Percentiles rank a stretch among this genome's conserved stretches.
phyloP scores from a whole-genome alignment of 1,140 invertebrate species.

The Andricus grossulariae region DNA sequence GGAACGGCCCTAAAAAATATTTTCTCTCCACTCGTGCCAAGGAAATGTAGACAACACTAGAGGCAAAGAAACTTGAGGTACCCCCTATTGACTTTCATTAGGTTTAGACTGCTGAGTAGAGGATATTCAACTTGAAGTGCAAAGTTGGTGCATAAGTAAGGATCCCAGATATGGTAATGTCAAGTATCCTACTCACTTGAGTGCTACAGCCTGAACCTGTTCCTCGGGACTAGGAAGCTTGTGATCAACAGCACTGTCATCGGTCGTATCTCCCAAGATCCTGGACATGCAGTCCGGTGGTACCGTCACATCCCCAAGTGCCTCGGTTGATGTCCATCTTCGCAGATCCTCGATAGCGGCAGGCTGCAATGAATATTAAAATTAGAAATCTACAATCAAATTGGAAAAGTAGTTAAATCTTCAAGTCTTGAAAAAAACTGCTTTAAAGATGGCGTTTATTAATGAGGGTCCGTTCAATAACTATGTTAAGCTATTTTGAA shows the following conservation, averaged over 20 bases:
- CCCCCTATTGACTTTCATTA: slow-evolving; percentile 19
- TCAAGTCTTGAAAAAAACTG: too few species aligned
- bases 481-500: too few species aligned
- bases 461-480: too few species aligned
- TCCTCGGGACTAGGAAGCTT: slow-evolving; percentile 89
- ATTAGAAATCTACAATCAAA: background rate
- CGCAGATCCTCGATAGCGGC: slow-evolving; percentile 86
- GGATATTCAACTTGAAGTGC: slow-evolving; percentile 18
- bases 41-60: slow-evolving; percentile 5
- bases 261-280: slow-evolving; percentile 74
- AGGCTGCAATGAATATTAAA: slow-evolving; percentile 78
- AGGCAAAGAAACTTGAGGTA: slow-evolving; percentile 6
- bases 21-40: background rate
- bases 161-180: slow-evolving; percentile 32
- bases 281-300: slow-evolving; percentile 83
- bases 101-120: background rate
- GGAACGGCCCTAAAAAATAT: background rate
- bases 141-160: slow-evolving; percentile 25
- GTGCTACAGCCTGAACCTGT: slow-evolving; percentile 85
- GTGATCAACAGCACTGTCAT: slow-evolving; percentile 86
- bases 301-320: slow-evolving; percentile 87
- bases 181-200: slow-evolving; percentile 80
- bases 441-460: background rate
- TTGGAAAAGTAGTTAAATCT: too few species aligned
- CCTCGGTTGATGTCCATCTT: slow-evolving; percentile 90